Evolutionary conservation across 1,140 invertebrate genomes (phyloP).

Genomic region (Tetragonula clypearis): DNA sequence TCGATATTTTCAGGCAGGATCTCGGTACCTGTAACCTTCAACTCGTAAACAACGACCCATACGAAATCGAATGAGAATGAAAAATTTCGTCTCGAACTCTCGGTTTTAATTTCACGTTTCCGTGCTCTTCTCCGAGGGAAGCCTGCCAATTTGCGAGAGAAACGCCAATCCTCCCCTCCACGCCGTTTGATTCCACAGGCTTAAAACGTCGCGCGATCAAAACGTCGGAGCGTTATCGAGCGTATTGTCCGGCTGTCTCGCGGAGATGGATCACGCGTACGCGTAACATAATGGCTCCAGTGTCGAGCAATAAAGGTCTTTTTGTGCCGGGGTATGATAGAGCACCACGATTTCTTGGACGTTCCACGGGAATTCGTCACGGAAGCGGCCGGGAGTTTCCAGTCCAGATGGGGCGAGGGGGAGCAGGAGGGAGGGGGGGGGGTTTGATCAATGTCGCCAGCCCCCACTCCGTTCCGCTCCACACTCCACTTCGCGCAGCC

Average conservation of each 20-base stretch:
- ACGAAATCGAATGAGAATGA: too few species aligned
- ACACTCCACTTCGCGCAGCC: too few species aligned
- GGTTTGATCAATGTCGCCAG: conserved; percentile 12
- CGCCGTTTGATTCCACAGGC: conserved; percentile 18
- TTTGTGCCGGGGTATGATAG: conserved; percentile 75
- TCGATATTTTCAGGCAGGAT: too few species aligned
- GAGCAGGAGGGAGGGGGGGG: not conserved
- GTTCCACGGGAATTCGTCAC: conserved; percentile 57
- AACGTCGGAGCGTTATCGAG: conserved; percentile 68
- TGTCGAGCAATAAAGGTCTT: conserved; percentile 78
- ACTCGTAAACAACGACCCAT: too few species aligned
- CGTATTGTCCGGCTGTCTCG: conserved; percentile 75
- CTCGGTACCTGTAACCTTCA: too few species aligned
- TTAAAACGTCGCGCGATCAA: conserved; percentile 49
- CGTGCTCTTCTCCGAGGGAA: not conserved
- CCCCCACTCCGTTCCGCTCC: too few species aligned
- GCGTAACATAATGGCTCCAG: conserved; percentile 75
- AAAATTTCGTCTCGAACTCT: too few species aligned
- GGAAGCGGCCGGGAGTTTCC: not conserved
- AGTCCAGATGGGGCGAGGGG: not conserved
- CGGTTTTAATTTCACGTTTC: not conserved
- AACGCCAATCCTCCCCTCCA: not conserved
- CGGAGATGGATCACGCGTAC: conserved; percentile 78
- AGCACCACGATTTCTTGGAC: conserved; percentile 64
- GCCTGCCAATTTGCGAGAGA: conserved; percentile 30